phyloP scores from a whole-genome alignment of 2,113 vertebrate species.

The Aramus guarauna region DNA sequence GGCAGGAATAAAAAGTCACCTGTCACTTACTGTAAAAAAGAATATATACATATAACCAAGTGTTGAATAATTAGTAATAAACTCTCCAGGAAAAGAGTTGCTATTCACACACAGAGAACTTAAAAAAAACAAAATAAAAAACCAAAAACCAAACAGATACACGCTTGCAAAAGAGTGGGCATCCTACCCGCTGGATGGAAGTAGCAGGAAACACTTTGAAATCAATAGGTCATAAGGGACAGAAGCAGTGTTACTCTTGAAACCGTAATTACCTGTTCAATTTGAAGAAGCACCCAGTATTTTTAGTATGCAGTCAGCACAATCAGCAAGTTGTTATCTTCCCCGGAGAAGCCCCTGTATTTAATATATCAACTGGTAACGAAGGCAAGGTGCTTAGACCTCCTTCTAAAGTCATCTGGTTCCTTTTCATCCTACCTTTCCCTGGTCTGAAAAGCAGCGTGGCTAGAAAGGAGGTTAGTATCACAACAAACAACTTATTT shows the following conservation, averaged over 20 bases:
- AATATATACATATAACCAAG: accelerated
- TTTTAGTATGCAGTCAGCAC: neutral
- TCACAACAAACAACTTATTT: neutral
- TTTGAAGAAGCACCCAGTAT: neutral
- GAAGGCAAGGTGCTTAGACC: neutral
- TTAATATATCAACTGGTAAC: neutral
- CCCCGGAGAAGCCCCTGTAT: neutral
- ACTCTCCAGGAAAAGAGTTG: neutral
- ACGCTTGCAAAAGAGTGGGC: neutral
- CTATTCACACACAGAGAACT: neutral
- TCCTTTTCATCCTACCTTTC: neutral
- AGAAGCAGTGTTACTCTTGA: neutral
- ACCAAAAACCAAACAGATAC: too few species aligned
- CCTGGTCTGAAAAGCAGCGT: accelerated
- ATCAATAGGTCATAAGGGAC: constrained; percentile 6
- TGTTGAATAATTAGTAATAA: too few species aligned
- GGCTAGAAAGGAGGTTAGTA: neutral
- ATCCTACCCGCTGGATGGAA: neutral
- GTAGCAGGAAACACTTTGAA: neutral
- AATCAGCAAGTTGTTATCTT: neutral
- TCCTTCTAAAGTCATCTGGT: neutral
- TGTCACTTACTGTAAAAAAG: neutral
- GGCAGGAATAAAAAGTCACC: neutral
- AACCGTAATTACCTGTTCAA: neutral
- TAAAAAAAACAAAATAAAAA: too few species aligned